A percentile compares a stretch with the other conserved stretches of the same genome.
These are phyloP conservation scores for Cepaea nemoralis DNA, from an alignment of 1,140 invertebrate genomes.

Conservation along the genomic window DNA sequence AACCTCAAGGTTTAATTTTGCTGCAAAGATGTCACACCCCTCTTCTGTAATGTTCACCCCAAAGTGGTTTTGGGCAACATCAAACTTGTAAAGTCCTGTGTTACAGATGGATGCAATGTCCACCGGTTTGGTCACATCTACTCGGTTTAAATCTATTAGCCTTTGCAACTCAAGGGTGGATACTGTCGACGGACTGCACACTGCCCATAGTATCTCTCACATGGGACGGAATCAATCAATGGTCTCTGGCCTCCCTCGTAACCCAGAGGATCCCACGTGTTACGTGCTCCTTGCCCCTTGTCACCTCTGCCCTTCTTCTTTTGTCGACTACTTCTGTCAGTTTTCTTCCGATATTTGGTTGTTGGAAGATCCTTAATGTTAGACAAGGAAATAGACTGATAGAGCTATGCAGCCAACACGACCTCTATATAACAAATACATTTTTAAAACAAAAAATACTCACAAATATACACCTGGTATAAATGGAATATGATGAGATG, in stretches of 20 bases:
- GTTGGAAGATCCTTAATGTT: too few species aligned
- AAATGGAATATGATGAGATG: too few species aligned
- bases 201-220: constrained; percentile 89
- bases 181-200: constrained; percentile 91
- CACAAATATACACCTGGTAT: too few species aligned
- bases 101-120: constrained; percentile 89
- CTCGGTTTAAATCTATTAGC: constrained; percentile 88
- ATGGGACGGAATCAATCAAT: constrained; percentile 88
- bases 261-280: constrained; percentile 88
- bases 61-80: constrained; percentile 81
- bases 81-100: constrained; percentile 82
- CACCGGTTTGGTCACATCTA: constrained; percentile 86
- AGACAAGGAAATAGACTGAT: too few species aligned
- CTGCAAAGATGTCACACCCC: constrained; percentile 87
- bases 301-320: constrained; percentile 81
- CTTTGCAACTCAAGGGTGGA: constrained; percentile 87
- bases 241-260: constrained; percentile 92
- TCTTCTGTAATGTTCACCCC: constrained; percentile 94
- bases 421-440: too few species aligned
- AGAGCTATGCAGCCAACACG: too few species aligned
- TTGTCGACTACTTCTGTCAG: background rate
- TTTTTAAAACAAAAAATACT: too few species aligned
- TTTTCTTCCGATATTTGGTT: too few species aligned
- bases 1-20: constrained; percentile 97
- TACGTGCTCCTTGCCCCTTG: constrained; percentile 87